Evolutionary conservation across 2,797 vertebrate species (phyloP), one percentile per base, ranked within the genome.

Genomic region (Pteropus rufus): DNA sequence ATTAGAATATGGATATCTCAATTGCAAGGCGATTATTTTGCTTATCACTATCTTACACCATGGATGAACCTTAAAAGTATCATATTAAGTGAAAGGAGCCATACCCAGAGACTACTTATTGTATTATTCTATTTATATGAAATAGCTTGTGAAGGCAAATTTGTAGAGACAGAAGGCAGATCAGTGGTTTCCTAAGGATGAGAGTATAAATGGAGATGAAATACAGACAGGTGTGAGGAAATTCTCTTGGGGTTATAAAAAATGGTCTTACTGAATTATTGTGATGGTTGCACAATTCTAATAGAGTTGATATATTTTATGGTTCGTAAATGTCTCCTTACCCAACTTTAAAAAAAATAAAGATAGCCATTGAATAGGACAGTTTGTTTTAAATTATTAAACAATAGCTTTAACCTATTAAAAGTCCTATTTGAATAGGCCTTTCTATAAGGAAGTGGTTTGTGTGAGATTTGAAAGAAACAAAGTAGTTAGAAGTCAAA

Each of bases 341-440:
- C 26, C 16, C 12, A 23, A 41, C 5, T 2, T 29, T 15, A 64
- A 70, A 69, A 21, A 44, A 92, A 26, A 39, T 5, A 81, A 7
- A 58, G 19, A 14, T 67, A 58, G 0, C 64, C 46, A 36, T 29
- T 65, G 4, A 29, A 92, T 7, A 91, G 14, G 41, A 31, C 34
- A 93, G 5, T 76, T 89, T 94, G 10, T 94, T 62, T 77, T 93
- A 89, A 93, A 64, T 2, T 15, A 60, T 91, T 84, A 80, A 54
- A 46, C 31, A 85, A 86, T 34, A 60, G 29, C 18, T 23, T 16
- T 60, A 79, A 16, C 16, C n/a, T 89, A 16, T 58, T 52, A 89
- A 54, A 29, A 64, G 26, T 9, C 34, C 8, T n/a, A 5, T 89
- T 89, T 79, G 54, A 82, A 89, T 7, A 46, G 31, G 10, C 10